Percentiles rank a stretch among this genome's conserved stretches.
These are phyloP conservation scores for Channa striata DNA, from an alignment of 2,797 vertebrate species.

Conservation along the genomic window DNA sequence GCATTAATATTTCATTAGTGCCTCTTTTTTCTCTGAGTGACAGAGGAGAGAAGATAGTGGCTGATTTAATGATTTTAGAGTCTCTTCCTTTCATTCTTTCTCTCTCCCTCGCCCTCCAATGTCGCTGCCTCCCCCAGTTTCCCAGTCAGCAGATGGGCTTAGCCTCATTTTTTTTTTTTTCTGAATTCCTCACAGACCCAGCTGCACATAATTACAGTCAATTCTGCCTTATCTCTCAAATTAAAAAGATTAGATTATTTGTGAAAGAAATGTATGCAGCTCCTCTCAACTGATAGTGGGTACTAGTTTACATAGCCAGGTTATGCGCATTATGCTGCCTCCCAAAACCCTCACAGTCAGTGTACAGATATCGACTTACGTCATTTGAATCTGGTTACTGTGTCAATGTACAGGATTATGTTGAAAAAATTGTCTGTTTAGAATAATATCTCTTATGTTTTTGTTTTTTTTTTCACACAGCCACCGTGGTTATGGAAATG, in stretches of 20 bases:
- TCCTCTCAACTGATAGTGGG: constrained; percentile 69
- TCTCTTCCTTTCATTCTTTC: constrained; percentile 85
- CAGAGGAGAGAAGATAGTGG: constrained; percentile 89
- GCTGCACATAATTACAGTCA: constrained; percentile 92
- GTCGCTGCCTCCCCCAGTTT: constrained; percentile 84
- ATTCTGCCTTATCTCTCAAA: constrained; percentile 91
- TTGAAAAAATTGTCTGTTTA: constrained; percentile 57
- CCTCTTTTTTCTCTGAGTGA: constrained; percentile 93
- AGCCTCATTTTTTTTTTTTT: constrained; percentile 84
- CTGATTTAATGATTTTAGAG: constrained; percentile 93
- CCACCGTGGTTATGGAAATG: constrained; percentile 23
- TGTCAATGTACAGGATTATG: constrained; percentile 60
- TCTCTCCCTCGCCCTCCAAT: constrained; percentile 74
- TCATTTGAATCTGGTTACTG: constrained; percentile 60
- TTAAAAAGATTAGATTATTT: constrained; percentile 91
- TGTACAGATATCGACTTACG: constrained; percentile 53
- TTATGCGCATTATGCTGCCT: constrained; percentile 46
- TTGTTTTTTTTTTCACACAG: constrained; percentile 32
- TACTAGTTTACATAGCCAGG: constrained; percentile 54
- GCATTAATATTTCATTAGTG: constrained; percentile 98
- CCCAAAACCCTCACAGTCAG: constrained; percentile 12
- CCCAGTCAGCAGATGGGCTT: constrained; percentile 88
- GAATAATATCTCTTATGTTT: constrained; percentile 59
- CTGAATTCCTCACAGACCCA: constrained; percentile 88
- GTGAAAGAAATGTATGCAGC: constrained; percentile 83